phyloP scores from a whole-genome alignment of 1,140 invertebrate species.

The Atta texana region DNA sequence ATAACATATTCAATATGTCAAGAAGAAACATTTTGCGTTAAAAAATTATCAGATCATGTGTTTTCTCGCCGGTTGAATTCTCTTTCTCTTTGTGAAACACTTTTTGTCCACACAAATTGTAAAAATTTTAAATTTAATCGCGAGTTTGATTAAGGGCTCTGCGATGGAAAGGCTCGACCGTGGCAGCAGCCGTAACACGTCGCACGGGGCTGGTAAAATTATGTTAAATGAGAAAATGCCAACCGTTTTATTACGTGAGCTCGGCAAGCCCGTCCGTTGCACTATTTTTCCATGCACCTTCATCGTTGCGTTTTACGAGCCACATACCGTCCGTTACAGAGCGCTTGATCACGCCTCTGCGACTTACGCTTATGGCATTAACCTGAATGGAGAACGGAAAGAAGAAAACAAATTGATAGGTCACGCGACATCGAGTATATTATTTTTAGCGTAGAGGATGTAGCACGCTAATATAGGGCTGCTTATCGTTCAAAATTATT shows the following conservation, averaged over 20 bases:
- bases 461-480: background rate
- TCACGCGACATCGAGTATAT: slow-evolving; percentile 7
- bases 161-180: slow-evolving; percentile 22
- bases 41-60: background rate
- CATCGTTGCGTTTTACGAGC: slow-evolving; percentile 55
- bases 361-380: slow-evolving; percentile 29
- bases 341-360: slow-evolving; percentile 41
- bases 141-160: background rate
- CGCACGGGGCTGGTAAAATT: slow-evolving; percentile 59
- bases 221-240: slow-evolving; percentile 56
- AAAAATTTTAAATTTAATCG: slow-evolving; percentile 14
- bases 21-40: background rate
- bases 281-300: slow-evolving; percentile 62
- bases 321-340: slow-evolving; percentile 44
- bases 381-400: slow-evolving; percentile 11
- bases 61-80: background rate
- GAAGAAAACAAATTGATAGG: slow-evolving; percentile 34
- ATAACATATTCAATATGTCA: no score
- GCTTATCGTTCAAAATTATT: background rate
- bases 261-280: slow-evolving; percentile 47
- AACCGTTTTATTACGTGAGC: slow-evolving; percentile 68
- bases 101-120: background rate
- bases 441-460: slow-evolving; percentile 4
- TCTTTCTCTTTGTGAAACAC: background rate
- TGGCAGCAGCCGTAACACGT: slow-evolving; percentile 27